These are phyloP conservation scores for Zaprionus lineosus DNA, from an alignment of 2,888 invertebrate genomes.

Conservation along the genomic window DNA sequence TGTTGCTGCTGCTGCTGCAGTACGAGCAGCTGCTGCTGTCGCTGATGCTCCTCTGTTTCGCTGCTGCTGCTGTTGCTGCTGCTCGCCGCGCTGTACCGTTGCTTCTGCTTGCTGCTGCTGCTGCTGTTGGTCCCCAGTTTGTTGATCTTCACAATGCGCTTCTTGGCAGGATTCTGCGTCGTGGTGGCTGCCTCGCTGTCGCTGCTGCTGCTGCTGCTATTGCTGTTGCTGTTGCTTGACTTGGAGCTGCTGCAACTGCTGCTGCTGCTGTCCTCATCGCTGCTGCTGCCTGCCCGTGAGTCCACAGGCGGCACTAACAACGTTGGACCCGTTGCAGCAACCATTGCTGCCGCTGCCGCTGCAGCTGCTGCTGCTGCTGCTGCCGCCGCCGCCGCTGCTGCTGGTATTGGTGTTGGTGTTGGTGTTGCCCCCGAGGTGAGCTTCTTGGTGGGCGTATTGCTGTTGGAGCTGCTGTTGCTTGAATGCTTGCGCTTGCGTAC, in stretches of 20 bases:
- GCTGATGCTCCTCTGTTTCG: conserved; percentile 26
- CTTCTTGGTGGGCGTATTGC: conserved; percentile 71
- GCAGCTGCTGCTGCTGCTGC: not conserved
- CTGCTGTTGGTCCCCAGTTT: conserved; percentile 54
- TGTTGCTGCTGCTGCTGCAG: conserved; percentile 58
- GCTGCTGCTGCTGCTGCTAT: not conserved
- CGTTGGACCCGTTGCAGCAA: too few relatives aligned
- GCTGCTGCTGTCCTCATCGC: conserved; percentile 58
- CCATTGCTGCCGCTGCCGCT: too few relatives aligned
- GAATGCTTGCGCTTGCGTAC: conserved; percentile 80
- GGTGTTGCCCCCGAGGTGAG: too few relatives aligned
- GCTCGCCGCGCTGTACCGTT: conserved; percentile 34
- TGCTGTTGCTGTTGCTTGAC: conserved; percentile 44
- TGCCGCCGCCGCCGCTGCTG: conserved; percentile 63
- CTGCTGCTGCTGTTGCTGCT: conserved; percentile 46
- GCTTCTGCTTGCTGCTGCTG: conserved; percentile 48
- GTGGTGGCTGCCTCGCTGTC: not conserved
- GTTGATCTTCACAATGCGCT: conserved; percentile 47
- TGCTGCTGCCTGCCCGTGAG: conserved; percentile 45
- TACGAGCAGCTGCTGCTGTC: conserved; percentile 29
- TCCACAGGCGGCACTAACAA: conserved; percentile 1
- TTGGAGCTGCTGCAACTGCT: conserved; percentile 45
- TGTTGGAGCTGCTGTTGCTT: conserved; percentile 61
- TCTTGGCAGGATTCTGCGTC: conserved; percentile 37
- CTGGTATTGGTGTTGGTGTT: too few relatives aligned